Conservation (phyloP, 1,140 invertebrate genomes). For the Tetragonula clypearis region DNA sequence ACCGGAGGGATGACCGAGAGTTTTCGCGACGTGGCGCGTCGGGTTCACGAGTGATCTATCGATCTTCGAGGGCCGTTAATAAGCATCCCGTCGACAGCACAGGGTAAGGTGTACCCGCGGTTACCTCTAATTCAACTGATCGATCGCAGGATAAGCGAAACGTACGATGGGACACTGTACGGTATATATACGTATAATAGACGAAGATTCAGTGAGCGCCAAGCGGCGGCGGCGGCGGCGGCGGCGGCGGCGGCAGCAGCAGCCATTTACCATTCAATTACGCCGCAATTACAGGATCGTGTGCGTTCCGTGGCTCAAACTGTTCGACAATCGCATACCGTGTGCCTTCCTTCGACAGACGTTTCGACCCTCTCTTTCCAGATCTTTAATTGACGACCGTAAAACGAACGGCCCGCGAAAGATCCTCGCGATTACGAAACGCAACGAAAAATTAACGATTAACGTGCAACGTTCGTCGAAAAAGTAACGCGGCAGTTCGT, state of each 20-base stretch:
- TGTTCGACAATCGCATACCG: constrained; percentile 28
- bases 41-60: constrained; percentile 51
- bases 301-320: constrained; percentile 47
- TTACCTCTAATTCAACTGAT: constrained; percentile 67
- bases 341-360: constrained; percentile 27
- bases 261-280: constrained; percentile 66
- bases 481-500: background rate
- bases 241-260: constrained; percentile 38
- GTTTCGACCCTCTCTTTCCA: constrained; percentile 28
- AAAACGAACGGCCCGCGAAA: constrained; percentile 19
- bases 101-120: constrained; percentile 37
- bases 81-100: constrained; percentile 39
- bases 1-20: background rate
- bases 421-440: constrained; percentile 22
- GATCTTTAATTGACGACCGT: constrained; percentile 52
- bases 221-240: constrained; percentile 41
- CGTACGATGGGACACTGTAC: constrained; percentile 38
- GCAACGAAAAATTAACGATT: background rate
- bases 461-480: background rate
- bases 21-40: constrained; percentile 25
- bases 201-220: constrained; percentile 38
- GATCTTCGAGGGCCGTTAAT: constrained; percentile 53
- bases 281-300: constrained; percentile 63
- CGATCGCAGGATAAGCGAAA: constrained; percentile 59
- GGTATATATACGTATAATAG: constrained; percentile 48